Percentiles rank a stretch among this genome's conserved stretches.
These are phyloP conservation scores for Itoplectis maculator DNA, from an alignment of 2,888 invertebrate species.

Conservation along the genomic window DNA sequence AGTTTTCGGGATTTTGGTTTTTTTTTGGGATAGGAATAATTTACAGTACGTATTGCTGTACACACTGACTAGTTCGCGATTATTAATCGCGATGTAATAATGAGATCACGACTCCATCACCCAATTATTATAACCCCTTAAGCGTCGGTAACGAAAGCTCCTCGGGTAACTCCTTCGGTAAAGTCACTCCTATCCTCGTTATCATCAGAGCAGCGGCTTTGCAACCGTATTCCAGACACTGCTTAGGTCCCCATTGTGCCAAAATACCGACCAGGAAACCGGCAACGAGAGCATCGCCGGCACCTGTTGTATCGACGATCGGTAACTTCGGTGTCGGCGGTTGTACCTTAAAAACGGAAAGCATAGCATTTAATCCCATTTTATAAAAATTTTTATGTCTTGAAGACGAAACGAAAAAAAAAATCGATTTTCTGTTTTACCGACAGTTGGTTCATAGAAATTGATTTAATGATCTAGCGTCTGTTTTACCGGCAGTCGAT, in stretches of 20 bases:
- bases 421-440: no score
- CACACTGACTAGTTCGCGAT: conserved; percentile 60
- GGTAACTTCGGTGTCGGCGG: conserved; percentile 75
- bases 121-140: neutral
- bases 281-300: conserved; percentile 83
- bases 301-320: conserved; percentile 83
- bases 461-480: no score
- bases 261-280: conserved; percentile 83
- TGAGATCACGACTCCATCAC: conserved; percentile 49
- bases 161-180: conserved; percentile 74
- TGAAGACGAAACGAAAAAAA: no score
- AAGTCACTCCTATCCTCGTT: conserved; percentile 77
- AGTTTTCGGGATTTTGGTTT: no score
- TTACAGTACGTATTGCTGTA: conserved; percentile 55
- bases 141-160: conserved; percentile 72
- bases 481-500: no score
- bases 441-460: no score
- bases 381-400: no score
- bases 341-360: conserved; percentile 71
- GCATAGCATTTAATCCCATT: no score
- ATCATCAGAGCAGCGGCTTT: conserved; percentile 78
- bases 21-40: no score
- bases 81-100: conserved; percentile 23
- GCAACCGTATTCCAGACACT: conserved; percentile 81
- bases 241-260: conserved; percentile 77